These are phyloP conservation scores for Pseudanteris insignis DNA, from an alignment of 2,888 invertebrate species.

Conservation along the genomic window DNA sequence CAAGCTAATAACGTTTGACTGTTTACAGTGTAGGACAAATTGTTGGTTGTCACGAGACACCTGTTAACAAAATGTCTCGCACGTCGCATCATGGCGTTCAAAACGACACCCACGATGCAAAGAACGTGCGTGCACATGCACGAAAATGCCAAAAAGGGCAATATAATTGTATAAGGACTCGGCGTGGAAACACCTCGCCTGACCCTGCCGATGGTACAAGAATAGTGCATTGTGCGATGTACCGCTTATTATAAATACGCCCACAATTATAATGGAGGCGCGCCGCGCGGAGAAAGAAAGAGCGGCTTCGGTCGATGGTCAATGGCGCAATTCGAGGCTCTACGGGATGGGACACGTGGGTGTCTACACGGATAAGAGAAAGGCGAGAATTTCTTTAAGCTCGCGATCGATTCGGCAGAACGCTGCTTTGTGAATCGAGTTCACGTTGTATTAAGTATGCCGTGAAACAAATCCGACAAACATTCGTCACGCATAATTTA, in stretches of 20 bases:
- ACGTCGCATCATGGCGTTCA: too few species aligned
- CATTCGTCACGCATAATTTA: constrained; percentile 36
- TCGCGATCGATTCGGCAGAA: constrained; percentile 35
- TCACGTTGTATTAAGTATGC: constrained; percentile 16
- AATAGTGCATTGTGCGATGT: constrained; percentile 53
- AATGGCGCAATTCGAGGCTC: constrained; percentile 30
- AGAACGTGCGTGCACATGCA: constrained; percentile 10
- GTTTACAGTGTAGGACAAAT: too few species aligned
- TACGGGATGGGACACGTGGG: constrained; percentile 35
- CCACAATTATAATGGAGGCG: constrained; percentile 47
- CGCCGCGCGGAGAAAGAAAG: constrained; percentile 23
- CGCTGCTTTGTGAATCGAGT: constrained; percentile 28
- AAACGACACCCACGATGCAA: too few species aligned
- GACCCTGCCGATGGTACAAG: constrained; percentile 42
- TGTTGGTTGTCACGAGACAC: too few species aligned
- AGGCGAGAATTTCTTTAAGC: constrained; percentile 25
- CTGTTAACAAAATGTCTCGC: too few species aligned
- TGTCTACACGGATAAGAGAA: constrained; percentile 25
- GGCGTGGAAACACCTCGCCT: constrained; percentile 46
- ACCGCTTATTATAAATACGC: constrained; percentile 58
- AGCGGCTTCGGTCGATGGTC: constrained; percentile 31
- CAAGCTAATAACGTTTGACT: too few species aligned
- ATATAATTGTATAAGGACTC: constrained; percentile 37
- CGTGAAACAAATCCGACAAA: constrained; percentile 1
- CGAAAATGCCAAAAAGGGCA: constrained; percentile 30